Percentiles rank a stretch among this genome's conserved stretches.
Conservation (phyloP, 2,797 vertebrate genomes). For the Leptoclinus maculatus region DNA sequence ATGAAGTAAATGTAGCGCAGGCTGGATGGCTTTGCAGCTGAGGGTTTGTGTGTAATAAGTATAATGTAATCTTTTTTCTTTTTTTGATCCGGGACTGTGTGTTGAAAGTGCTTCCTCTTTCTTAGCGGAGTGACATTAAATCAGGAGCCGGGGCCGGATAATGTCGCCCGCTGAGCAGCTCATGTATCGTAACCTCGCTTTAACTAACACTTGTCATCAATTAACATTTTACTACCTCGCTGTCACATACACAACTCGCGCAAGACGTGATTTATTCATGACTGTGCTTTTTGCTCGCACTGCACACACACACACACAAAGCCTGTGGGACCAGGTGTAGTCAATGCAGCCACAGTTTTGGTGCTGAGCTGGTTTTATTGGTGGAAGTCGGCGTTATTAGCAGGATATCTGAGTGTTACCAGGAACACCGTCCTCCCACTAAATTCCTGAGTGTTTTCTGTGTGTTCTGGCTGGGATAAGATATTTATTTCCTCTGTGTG, state of each 20-base stretch:
- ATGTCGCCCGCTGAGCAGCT: conserved; percentile 34
- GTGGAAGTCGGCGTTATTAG: conserved; percentile 12
- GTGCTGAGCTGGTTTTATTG: conserved; percentile 28
- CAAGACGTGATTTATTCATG: conserved; percentile 58
- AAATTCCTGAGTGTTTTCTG: conserved; percentile 46
- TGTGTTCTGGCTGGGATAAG: conserved; percentile 22
- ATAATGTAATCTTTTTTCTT: conserved; percentile 5
- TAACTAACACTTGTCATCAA: conserved; percentile 66
- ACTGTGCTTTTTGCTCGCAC: conserved; percentile 4
- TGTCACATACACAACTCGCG: conserved; percentile 41
- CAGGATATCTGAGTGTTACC: conserved; percentile 43
- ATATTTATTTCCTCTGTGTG: conserved; percentile 12
- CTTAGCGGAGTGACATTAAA: conserved; percentile 21
- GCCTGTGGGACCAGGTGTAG: conserved; percentile 7
- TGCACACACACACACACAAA: not conserved
- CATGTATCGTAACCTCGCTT: conserved; percentile 43
- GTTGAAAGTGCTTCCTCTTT: conserved; percentile 35
- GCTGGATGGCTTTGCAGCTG: not conserved
- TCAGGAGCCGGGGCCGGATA: conserved; percentile 27
- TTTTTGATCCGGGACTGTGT: conserved; percentile 17
- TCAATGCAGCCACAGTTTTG: conserved; percentile 21
- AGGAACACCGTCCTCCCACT: conserved; percentile 54
- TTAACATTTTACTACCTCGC: conserved; percentile 64
- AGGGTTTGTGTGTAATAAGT: not conserved
- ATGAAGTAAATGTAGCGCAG: not conserved